phyloP scores from a whole-genome alignment of 2,113 vertebrate species.

The Bucco capensis region DNA sequence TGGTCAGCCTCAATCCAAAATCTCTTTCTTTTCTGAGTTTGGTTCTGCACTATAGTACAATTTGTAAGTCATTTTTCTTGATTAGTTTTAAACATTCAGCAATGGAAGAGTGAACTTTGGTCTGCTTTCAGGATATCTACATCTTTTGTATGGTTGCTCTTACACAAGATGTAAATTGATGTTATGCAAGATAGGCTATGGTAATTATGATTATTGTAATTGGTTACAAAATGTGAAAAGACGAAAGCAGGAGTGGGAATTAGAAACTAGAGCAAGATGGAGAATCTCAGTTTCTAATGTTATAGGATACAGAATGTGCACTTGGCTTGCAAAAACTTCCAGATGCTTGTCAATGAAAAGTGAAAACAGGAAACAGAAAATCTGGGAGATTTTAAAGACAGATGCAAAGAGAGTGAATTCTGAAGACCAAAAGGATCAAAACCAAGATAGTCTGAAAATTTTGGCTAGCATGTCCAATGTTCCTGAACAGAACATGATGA shows the following conservation, averaged over 20 bases:
- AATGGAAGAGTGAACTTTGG: conserved; percentile 28
- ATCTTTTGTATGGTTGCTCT: background rate
- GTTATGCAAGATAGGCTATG: background rate
- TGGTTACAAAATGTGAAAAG: conserved; percentile 17
- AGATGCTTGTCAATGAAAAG: background rate
- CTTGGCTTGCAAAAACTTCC: conserved; percentile 9
- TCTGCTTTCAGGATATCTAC: conserved; percentile 44
- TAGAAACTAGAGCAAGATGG: conserved; percentile 25
- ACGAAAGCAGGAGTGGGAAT: background rate
- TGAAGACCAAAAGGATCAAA: background rate
- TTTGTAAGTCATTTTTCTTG: conserved; percentile 9
- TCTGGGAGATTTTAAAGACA: background rate
- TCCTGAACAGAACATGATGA: background rate
- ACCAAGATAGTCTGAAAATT: background rate
- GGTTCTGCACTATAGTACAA: background rate
- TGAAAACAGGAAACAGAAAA: background rate
- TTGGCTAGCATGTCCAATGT: background rate
- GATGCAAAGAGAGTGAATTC: background rate
- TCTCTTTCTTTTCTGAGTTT: background rate
- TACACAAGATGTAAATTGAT: conserved; percentile 36
- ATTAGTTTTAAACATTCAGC: conserved; percentile 14
- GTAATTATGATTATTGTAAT: conserved; percentile 22
- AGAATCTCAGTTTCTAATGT: background rate
- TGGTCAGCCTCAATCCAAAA: background rate
- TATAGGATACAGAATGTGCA: background rate